phyloP scores from a whole-genome alignment of 2,113 vertebrate species.

The Vulpes lagopus region DNA sequence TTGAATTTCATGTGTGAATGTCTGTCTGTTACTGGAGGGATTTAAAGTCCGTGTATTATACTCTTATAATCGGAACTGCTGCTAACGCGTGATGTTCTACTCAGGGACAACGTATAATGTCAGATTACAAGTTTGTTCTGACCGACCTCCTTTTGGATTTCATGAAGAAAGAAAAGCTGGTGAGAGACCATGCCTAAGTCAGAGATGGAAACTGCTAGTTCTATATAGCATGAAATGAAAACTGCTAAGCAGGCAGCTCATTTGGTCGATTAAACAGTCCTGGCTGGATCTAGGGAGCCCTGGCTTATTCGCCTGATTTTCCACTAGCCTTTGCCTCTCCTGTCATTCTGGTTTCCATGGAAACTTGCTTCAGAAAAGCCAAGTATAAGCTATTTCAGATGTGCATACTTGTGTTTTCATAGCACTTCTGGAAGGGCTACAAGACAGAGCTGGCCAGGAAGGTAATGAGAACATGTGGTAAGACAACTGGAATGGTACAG shows the following conservation, averaged over 20 bases:
- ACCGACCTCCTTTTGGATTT: not conserved
- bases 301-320: not conserved
- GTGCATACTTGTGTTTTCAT: not conserved
- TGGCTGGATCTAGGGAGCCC: not conserved
- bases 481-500: not conserved
- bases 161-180: not conserved
- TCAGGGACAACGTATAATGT: not conserved
- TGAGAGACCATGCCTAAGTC: not conserved
- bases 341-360: not conserved
- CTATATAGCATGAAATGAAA: not conserved
- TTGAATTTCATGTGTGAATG: not conserved
- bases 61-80: conserved; percentile 68
- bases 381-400: not conserved
- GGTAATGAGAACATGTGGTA: not conserved
- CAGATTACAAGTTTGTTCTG: conserved; percentile 4
- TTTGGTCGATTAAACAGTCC: not conserved
- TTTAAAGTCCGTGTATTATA: conserved; percentile 51
- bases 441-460: not conserved
- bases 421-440: not conserved
- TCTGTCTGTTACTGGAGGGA: not conserved
- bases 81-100: conserved; percentile 65
- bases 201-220: not conserved
- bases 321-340: not conserved
- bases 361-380: conserved; percentile 27
- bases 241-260: not conserved